A percentile compares a stretch with the other conserved stretches of the same genome.
Evolutionary conservation across 2,888 invertebrate species (phyloP).

Genomic region (Troides helena): DNA sequence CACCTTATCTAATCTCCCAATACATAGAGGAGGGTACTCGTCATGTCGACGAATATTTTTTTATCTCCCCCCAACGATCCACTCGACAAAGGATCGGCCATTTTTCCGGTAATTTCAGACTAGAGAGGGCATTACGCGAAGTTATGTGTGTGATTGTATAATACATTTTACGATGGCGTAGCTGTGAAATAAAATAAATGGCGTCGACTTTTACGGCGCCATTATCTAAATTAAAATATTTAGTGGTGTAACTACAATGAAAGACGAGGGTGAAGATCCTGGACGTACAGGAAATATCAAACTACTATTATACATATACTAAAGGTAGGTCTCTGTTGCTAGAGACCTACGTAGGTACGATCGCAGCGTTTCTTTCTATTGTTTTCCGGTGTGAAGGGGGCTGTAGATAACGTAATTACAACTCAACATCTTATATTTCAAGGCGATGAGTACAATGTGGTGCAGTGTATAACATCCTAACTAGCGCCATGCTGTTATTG

Average conservation of each 20-base stretch:
- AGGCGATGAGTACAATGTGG: too few relatives aligned
- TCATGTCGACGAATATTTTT: slow-evolving; percentile 59
- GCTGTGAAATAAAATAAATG: slow-evolving; percentile 28
- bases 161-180: slow-evolving; percentile 41
- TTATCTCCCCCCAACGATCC: slow-evolving; percentile 51
- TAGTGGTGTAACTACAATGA: not conserved
- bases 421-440: too few relatives aligned
- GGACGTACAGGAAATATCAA: too few relatives aligned
- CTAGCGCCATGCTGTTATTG: too few relatives aligned
- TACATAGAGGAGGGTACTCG: slow-evolving; percentile 42
- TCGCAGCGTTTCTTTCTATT: too few relatives aligned
- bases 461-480: too few relatives aligned
- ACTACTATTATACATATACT: too few relatives aligned
- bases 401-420: too few relatives aligned
- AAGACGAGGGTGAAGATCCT: too few relatives aligned
- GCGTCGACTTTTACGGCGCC: slow-evolving; percentile 21
- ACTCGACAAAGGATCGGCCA: slow-evolving; percentile 44
- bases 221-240: slow-evolving; percentile 29
- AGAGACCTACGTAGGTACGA: too few relatives aligned
- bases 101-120: slow-evolving; percentile 53
- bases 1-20: slow-evolving; percentile 52
- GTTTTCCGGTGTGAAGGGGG: too few relatives aligned
- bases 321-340: too few relatives aligned
- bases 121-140: slow-evolving; percentile 42
- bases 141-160: slow-evolving; percentile 43